Percentiles rank a stretch among this genome's conserved stretches.
phyloP scores from a whole-genome alignment of 2,888 invertebrate species.

The Cheilosia pagana region DNA sequence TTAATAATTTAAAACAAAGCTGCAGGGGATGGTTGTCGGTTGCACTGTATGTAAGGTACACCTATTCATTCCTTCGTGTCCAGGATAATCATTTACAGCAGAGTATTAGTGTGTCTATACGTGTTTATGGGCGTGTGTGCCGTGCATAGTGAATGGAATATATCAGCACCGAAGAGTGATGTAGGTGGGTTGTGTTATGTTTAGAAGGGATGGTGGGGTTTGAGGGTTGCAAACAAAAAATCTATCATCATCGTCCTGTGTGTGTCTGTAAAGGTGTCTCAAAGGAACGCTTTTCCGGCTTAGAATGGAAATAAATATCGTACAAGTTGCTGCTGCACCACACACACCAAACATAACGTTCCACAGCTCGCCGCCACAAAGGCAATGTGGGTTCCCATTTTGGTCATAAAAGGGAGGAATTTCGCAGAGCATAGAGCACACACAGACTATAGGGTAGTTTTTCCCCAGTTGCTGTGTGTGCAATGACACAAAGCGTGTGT shows the following conservation, averaged over 20 bases:
- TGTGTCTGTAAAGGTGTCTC: slow-evolving; percentile 63
- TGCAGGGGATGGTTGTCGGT: slow-evolving; percentile 38
- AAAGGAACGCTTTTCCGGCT: slow-evolving; percentile 63
- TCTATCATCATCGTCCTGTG: slow-evolving; percentile 50
- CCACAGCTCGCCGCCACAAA: slow-evolving; percentile 30
- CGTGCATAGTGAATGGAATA: slow-evolving; percentile 31
- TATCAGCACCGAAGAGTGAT: neutral
- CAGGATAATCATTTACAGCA: slow-evolving; percentile 65
- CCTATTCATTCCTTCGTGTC: slow-evolving; percentile 56
- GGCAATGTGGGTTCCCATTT: slow-evolving; percentile 31
- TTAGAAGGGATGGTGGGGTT: slow-evolving; percentile 11
- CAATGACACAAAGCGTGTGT: slow-evolving; percentile 12
- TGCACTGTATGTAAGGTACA: slow-evolving; percentile 52
- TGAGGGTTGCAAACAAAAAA: slow-evolving; percentile 35
- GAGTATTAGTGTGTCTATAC: slow-evolving; percentile 21
- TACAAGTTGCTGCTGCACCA: slow-evolving; percentile 59
- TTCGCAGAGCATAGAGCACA: slow-evolving; percentile 17
- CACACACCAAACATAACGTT: slow-evolving; percentile 3
- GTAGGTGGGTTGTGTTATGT: slow-evolving; percentile 17
- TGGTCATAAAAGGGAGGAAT: slow-evolving; percentile 35
- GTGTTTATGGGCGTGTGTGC: slow-evolving; percentile 23
- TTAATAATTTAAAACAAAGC: slow-evolving; percentile 75
- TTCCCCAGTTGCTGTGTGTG: slow-evolving; percentile 22
- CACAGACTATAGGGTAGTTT: slow-evolving; percentile 44
- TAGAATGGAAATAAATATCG: slow-evolving; percentile 57